Percentiles rank a stretch among this genome's conserved stretches.
These are phyloP conservation scores for Cyprinella venusta DNA, from an alignment of 2,797 vertebrate genomes.

Conservation along the genomic window DNA sequence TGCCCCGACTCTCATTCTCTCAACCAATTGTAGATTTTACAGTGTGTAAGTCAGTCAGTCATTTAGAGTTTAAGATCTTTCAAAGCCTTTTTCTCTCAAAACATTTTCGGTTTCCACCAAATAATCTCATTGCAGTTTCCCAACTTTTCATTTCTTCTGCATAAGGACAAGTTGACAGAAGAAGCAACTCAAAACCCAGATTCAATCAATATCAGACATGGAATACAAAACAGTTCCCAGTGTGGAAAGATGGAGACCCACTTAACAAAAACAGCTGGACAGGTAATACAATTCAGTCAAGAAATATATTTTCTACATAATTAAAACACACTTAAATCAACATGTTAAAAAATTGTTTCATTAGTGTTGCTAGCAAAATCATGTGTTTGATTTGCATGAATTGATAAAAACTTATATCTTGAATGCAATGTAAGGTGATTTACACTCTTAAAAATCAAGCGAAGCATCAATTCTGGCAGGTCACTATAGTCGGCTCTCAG, in stretches of 20 bases:
- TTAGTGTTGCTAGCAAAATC: background rate
- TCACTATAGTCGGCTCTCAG: too few relatives aligned
- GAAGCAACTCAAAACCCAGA: constrained; percentile 75
- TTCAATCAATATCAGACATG: constrained; percentile 79
- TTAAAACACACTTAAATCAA: background rate
- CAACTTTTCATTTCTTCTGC: background rate
- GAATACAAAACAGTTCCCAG: constrained; percentile 83
- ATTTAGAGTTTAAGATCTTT: background rate
- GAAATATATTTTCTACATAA: background rate
- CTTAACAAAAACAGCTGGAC: constrained; percentile 82
- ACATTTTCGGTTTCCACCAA: background rate
- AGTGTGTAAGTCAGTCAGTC: background rate
- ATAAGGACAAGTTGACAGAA: constrained; percentile 53
- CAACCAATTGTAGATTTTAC: background rate
- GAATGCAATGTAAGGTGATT: background rate
- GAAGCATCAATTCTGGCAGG: too few relatives aligned
- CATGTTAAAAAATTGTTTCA: background rate
- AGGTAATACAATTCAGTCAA: constrained; percentile 72
- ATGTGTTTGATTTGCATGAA: background rate
- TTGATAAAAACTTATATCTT: background rate
- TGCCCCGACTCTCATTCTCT: background rate
- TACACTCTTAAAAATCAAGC: background rate
- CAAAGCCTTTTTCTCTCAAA: background rate
- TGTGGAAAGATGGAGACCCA: constrained; percentile 81
- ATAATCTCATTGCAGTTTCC: background rate